phyloP scores from a whole-genome alignment of 2,888 invertebrate genomes.

The Amiota communis region DNA sequence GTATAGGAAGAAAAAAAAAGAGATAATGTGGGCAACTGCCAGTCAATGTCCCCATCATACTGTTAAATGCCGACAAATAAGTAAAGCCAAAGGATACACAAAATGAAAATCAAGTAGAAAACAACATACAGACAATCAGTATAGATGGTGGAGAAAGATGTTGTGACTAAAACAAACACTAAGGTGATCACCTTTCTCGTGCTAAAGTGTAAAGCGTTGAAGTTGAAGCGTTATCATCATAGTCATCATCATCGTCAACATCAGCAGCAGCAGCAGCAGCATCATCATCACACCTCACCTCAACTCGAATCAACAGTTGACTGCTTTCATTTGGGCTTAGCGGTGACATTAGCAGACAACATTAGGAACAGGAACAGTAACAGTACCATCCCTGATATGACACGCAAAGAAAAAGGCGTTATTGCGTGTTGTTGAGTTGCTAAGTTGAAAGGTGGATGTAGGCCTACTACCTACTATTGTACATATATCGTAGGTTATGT shows the following conservation, averaged over 20 bases:
- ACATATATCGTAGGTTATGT: not conserved
- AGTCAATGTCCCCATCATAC: not conserved
- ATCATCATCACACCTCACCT: not conserved
- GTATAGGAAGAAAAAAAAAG: not conserved
- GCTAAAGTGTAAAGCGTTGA: too few species aligned
- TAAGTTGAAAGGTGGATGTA: not conserved
- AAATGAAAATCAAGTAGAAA: conserved; percentile 15
- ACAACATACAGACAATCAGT: not conserved
- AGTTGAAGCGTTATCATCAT: not conserved
- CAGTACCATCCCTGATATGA: not conserved
- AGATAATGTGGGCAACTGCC: not conserved
- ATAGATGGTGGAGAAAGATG: not conserved
- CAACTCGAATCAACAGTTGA: not conserved
- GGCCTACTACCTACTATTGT: not conserved
- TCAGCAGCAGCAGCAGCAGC: not conserved
- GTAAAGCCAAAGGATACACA: conserved; percentile 15
- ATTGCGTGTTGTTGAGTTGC: not conserved
- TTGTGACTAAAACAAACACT: conserved; percentile 16
- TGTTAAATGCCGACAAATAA: conserved; percentile 2
- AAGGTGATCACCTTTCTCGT: too few species aligned
- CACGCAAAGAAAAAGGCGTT: not conserved
- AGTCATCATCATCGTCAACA: not conserved
- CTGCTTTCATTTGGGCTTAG: conserved; percentile 21
- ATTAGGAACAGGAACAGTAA: not conserved
- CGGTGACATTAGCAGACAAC: not conserved